These are phyloP conservation scores for Molossus molossus DNA, from an alignment of 2,797 vertebrate species.

Conservation along the genomic window DNA sequence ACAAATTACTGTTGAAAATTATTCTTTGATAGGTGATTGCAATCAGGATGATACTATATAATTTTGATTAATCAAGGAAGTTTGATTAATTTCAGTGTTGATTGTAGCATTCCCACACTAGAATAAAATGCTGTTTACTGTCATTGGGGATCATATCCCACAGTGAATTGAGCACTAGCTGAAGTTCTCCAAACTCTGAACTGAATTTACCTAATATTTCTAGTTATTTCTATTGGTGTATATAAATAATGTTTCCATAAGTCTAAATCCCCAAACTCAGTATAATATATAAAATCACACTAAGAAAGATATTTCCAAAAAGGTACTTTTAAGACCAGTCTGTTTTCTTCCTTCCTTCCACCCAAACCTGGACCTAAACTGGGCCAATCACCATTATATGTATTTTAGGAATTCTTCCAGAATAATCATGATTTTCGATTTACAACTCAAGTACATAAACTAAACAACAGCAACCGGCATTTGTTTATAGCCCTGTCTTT, in stretches of 20 bases:
- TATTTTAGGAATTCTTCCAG: not conserved
- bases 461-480: not conserved
- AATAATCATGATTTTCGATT: not conserved
- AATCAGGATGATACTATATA: slow-evolving; percentile 90
- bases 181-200: slow-evolving; percentile 60
- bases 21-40: slow-evolving; percentile 91
- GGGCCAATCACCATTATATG: not conserved
- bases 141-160: slow-evolving; percentile 80
- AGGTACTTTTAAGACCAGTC: not conserved
- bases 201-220: slow-evolving; percentile 73
- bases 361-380: not conserved
- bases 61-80: slow-evolving; percentile 91
- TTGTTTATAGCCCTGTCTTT: not conserved
- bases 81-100: slow-evolving; percentile 90
- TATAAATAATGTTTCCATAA: not conserved
- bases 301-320: not conserved
- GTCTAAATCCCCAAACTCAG: not conserved
- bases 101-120: slow-evolving; percentile 83
- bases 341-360: not conserved
- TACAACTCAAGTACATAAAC: not conserved
- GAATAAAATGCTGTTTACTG: slow-evolving; percentile 83
- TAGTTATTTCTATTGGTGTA: slow-evolving; percentile 55
- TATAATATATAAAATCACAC: not conserved
- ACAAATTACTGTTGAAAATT: slow-evolving; percentile 87
- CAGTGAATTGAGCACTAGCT: slow-evolving; percentile 70